Evolutionary conservation across 2,797 vertebrate genomes (phyloP), one percentile per base, ranked within the genome.

Genomic region (Miichthys miiuy): DNA sequence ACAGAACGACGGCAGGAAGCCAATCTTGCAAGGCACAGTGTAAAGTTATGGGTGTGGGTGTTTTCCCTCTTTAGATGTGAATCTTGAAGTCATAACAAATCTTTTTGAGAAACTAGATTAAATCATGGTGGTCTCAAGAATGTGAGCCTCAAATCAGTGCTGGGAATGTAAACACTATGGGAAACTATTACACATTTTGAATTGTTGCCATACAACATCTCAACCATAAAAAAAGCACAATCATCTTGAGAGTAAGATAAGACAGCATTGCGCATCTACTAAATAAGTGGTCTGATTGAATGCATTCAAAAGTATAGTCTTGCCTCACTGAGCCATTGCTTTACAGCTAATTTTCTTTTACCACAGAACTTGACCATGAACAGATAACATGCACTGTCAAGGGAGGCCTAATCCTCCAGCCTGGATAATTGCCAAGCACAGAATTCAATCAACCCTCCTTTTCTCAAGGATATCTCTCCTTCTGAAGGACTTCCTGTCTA

Each of bases 71-170:
- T 73, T 75, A 82, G 87, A 93, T 91, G 66, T 87, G 68, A 79
- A 87, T 81, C 78, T 72, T 63, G 70, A 87, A 81, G 89, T 91
- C 89, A 87, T 91, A 95, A 94, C 88, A 92, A 92, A 84, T 83
- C 58, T 47, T 83, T 86, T 83, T 23, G 60, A 77, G 66, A 81
- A 82, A 68, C n/a, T 72, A 56, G 79, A 92, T 89, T 67, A 77
- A 88, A 82, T 87, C 57, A 48, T 23, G 16, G 44, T 65, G 58
- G 67, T 75, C 38, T 23, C 50, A 82, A 83, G 82, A 90, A 88
- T 87, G 81, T 56, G 6, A 27, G 42, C 69, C 73, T 67, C 56
- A 66, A 75, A 89, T 87, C 77, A 80, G 67, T 10, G 10, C 27
- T 7, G 60, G 80, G 80, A 87, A 87, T 87, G 77, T 88, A 81